Percentiles rank a stretch among this genome's conserved stretches.
phyloP scores from a whole-genome alignment of 2,888 invertebrate species.

The Nemapogon koenigi region DNA sequence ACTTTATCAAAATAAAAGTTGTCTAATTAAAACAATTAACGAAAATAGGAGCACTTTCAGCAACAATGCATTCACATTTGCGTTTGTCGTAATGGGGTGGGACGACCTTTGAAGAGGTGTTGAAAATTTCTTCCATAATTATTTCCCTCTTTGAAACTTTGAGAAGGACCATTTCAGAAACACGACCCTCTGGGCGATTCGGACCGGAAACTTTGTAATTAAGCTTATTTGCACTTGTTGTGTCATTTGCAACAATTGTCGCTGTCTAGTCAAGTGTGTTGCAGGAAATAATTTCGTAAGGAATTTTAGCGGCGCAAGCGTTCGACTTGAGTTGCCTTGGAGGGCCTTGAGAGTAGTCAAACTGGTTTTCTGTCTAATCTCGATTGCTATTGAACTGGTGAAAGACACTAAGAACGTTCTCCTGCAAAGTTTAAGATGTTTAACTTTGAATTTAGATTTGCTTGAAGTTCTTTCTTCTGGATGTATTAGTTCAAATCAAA shows the following conservation, averaged over 20 bases:
- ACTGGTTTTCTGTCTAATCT: constrained; percentile 9
- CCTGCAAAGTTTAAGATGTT: too few species aligned
- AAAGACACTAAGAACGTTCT: too few species aligned
- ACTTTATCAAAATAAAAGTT: too few species aligned
- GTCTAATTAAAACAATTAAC: too few species aligned
- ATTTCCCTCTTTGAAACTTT: constrained; percentile 47
- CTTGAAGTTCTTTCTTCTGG: too few species aligned
- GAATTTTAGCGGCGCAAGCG: constrained; percentile 5
- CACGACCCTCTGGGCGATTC: constrained; percentile 37
- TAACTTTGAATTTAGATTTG: too few species aligned
- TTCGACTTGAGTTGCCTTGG: constrained; percentile 6
- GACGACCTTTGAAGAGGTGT: constrained; percentile 24
- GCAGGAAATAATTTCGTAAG: constrained; percentile 7
- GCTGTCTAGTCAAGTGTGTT: constrained; percentile 2
- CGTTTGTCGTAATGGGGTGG: constrained; percentile 23
- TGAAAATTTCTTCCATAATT: constrained; percentile 48
- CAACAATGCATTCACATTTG: constrained; percentile 18
- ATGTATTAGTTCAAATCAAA: too few species aligned
- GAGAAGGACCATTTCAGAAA: constrained; percentile 44
- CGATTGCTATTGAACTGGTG: background rate
- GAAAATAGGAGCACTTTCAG: too few species aligned
- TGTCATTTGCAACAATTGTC: constrained; percentile 10
- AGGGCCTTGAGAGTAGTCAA: constrained; percentile 8
- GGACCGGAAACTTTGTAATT: constrained; percentile 53
- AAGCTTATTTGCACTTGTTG: constrained; percentile 43